Base-by-base conservation (phyloP, 37 sponge, comb jelly and placozoan species). In the Spongia lamella region DNA sequence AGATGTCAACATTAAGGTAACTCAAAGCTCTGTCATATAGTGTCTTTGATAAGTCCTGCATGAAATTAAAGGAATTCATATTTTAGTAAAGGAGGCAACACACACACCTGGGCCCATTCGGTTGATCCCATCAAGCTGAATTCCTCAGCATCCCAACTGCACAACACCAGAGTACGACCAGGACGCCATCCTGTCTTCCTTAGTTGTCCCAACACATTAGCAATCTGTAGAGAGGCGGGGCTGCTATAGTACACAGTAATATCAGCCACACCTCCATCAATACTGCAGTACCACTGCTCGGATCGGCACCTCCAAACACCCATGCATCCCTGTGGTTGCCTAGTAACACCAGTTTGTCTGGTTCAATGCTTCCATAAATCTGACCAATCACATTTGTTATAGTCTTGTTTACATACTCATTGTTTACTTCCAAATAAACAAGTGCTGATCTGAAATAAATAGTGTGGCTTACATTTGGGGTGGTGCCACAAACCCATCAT, bases 61-160 rank as follows among this genome's bases (percentile, higher is more conserved):
- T n/a, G n/a, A n/a, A n/a, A n/a, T n/a, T n/a, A n/a, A n/a, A n/a
- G n/a, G n/a, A n/a, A n/a, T n/a, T n/a, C n/a, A n/a, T n/a, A n/a
- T n/a, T n/a, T n/a, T n/a, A n/a, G n/a, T n/a, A n/a, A n/a, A n/a
- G n/a, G n/a, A n/a, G n/a, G n/a, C n/a, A n/a, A n/a, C n/a, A n/a
- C n/a, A n/a, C n/a, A n/a, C n/a, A n/a, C n/a, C n/a, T n/a, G 47
- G 47, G 7, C 84, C 90, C 86, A 96, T 40, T 96, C 96, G 15
- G 81, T 80, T 20, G 97, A 96, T 16, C 97, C 97, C 32, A 96
- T 60, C 56, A 96, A 64, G 27, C 88, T 83, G 79, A 77, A 89
- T 62, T 96, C 97, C 66, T 96, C 97, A 54, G 97, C 90, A 81
- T 92, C 97, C 97, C 97, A 96, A 30, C 93, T 92, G 50, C 87